Base-by-base conservation (phyloP, 2,113 vertebrate species). In the Cyprinus carpio region DNA sequence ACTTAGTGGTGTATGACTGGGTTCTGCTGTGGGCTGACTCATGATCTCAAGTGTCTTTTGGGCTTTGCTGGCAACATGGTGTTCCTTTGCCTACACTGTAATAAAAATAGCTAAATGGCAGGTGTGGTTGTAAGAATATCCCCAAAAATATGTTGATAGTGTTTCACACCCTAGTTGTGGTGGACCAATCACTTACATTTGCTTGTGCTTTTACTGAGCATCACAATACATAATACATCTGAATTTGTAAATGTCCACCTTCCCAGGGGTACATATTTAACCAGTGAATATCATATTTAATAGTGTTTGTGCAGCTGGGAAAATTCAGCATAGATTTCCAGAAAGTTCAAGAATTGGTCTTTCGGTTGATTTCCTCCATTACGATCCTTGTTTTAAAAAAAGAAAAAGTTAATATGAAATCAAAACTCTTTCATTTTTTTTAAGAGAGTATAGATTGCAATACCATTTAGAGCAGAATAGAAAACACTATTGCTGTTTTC, bases 21-120 rank as follows among this genome's bases (percentile, higher is more conserved):
- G 86, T 84, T 62, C 46, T 1, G 81, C 87, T 88, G 87, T 88
- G 88, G 71, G 86, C 90, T 92, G 89, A 92, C 85, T 91, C 88
- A 91, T 91, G 91, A 89, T 89, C 89, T 74, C 91, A 90, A 92
- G 89, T 91, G 91, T 91, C 91, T 78, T 92, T 92, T 93, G 54
- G 23, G 64, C 79, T 78, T 86, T 75, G 34, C 16, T 75, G 79
- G 72, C 78, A 65, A 75, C 72, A 78, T 15, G 6, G 5, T 54
- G 58, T 27, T 81, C 37, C 58, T 69, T 51, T 81, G 79, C 25
- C 25, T 46, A 56, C 49, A 18, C 75, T 58, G 27, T 58, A 23
- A 37, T 40, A 23, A 74, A 67, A 58, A 6, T 23, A 7, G 29
- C 12, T 34, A 78, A 77, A 77, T 49, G 27, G 64, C 76, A 81